phyloP scores from a whole-genome alignment of 2,797 vertebrate genomes.

The Apogon talboti region DNA sequence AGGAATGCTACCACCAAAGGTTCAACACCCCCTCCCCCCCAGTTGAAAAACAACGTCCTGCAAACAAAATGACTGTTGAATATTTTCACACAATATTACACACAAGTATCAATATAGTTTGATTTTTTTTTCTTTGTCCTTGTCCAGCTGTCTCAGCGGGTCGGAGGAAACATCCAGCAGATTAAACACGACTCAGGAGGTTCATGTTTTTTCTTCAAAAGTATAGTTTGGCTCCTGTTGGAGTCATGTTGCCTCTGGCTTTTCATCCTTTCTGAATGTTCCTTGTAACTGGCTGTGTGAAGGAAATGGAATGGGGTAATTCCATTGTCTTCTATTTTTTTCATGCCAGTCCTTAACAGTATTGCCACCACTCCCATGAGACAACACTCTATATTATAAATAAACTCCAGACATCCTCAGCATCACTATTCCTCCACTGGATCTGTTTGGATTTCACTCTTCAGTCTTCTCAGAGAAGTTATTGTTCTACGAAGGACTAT shows the following conservation, averaged over 20 bases:
- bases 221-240: slow-evolving; percentile 5
- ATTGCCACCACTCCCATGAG: slow-evolving; percentile 22
- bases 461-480: neutral
- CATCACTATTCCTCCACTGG: slow-evolving; percentile 4
- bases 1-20: neutral
- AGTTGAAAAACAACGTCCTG: neutral
- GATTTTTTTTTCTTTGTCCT: neutral
- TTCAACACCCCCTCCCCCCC: neutral
- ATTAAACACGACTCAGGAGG: slow-evolving; percentile 2
- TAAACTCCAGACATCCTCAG: slow-evolving; percentile 25
- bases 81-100: slow-evolving; percentile 14
- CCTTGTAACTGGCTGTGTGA: slow-evolving; percentile 9
- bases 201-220: slow-evolving; percentile 1
- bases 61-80: slow-evolving; percentile 10
- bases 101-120: slow-evolving; percentile 12
- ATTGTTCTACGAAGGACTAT: neutral
- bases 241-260: slow-evolving; percentile 1
- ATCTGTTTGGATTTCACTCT: slow-evolving; percentile 9
- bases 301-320: slow-evolving; percentile 7
- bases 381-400: slow-evolving; percentile 23
- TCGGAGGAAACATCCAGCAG: slow-evolving; percentile 7
- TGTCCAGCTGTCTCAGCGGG: neutral
- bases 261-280: neutral
- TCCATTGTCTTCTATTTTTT: slow-evolving; percentile 8
- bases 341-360: slow-evolving; percentile 4